Base-by-base conservation (phyloP, 2,797 vertebrate genomes). In the Kryptopterus vitreolus region DNA sequence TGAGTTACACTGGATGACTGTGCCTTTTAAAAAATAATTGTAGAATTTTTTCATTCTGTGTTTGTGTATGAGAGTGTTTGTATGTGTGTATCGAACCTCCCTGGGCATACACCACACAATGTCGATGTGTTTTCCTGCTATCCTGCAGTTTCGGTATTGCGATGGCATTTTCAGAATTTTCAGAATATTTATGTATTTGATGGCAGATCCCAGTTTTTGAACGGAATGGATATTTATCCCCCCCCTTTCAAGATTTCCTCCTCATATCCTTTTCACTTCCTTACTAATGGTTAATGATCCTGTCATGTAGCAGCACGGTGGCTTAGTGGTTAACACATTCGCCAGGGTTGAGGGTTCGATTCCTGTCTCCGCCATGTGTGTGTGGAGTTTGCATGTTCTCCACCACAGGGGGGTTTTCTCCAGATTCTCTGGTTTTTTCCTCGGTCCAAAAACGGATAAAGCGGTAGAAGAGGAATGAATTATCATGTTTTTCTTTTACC, bases 1-100 rank as follows among this genome's bases (percentile, higher is more conserved):
- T 61, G 38, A 77, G 69, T 80, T 76, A 76, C 70, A 59, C 65
- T 15, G 65, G 38, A 68, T 74, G 26, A 72, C 48, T n/a, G 29
- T 69, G 69, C 12, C 50, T 53, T n/a, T 70, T 63, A 35, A 79
- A 38, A 24, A 6, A 31, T 16, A 79, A 63, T 81, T 70, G 59
- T 46, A 46, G 65, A 46, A 53, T 65, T 43, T 43, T 10, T 43
- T 2, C 10, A 43, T 43, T 13, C 3, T 57, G 58, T 31, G 9
- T 24, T 59, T 59, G 66, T 16, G 74, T 52, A 31, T 80, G 18
- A 53, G 22, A 66, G 29, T 58, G 11, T 58, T 85, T 22, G 16
- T 68, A 57, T 46, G 4, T 26, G 3, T 57, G 58, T 65, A 50
- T 46, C 50, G 48, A 18, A 15, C 15, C 35, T 43, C 66, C n/a